Evolutionary conservation across 2,888 invertebrate species (phyloP).

Genomic region (Camptogramma bilineatum): DNA sequence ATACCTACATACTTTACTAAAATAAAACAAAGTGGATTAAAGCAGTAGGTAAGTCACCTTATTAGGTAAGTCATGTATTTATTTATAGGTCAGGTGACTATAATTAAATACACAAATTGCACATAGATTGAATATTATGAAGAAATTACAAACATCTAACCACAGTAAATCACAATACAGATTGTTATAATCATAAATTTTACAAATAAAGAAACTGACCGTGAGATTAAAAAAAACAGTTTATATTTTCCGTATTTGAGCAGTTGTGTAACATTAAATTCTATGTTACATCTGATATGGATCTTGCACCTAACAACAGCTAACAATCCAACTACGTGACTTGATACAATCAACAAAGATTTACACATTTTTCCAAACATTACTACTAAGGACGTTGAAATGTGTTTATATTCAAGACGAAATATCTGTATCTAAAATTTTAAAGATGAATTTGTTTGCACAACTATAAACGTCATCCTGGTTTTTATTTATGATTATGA

Average conservation of each 20-base stretch:
- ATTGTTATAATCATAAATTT: too few relatives aligned
- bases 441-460: background rate
- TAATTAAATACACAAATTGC: too few relatives aligned
- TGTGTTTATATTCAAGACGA: background rate
- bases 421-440: background rate
- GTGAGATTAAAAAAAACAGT: too few relatives aligned
- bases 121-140: too few relatives aligned
- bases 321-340: constrained; percentile 27
- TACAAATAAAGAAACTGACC: too few relatives aligned
- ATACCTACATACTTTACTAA: too few relatives aligned
- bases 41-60: too few relatives aligned
- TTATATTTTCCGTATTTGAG: background rate
- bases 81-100: too few relatives aligned
- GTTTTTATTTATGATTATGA: background rate
- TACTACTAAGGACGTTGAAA: constrained; percentile 18
- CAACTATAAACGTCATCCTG: background rate
- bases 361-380: constrained; percentile 26
- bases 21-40: background rate
- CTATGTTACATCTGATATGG: constrained; percentile 16
- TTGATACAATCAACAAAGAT: constrained; percentile 26
- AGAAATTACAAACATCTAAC: too few relatives aligned
- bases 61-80: background rate
- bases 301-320: constrained; percentile 28
- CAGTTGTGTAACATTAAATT: constrained; percentile 15
- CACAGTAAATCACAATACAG: too few relatives aligned